These are phyloP conservation scores for Coendou prehensilis DNA, from an alignment of 2,797 vertebrate species.

Conservation along the genomic window DNA sequence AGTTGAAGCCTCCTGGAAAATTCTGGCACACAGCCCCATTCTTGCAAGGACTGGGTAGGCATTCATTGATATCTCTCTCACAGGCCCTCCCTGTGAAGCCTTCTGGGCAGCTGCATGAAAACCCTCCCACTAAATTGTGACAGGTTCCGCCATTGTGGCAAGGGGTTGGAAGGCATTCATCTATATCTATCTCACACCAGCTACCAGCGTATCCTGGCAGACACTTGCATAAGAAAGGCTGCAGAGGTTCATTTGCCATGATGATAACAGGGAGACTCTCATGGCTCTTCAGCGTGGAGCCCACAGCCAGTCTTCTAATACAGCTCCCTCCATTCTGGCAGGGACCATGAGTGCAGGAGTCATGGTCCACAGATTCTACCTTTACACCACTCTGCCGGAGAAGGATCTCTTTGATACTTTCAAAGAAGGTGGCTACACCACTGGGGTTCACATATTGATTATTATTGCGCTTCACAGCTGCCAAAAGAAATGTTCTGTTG, in stretches of 20 bases:
- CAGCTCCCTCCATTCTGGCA: slow-evolving; percentile 98
- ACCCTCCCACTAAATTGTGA: slow-evolving; percentile 96
- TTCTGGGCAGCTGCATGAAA: slow-evolving; percentile 97
- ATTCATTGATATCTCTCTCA: slow-evolving; percentile 98
- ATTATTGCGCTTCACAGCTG: slow-evolving; percentile 93
- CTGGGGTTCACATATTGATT: slow-evolving; percentile 97
- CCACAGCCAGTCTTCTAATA: slow-evolving; percentile 93
- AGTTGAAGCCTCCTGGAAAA: slow-evolving; percentile 96
- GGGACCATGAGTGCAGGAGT: slow-evolving; percentile 94
- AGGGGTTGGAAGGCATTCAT: slow-evolving; percentile 96
- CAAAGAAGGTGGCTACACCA: slow-evolving; percentile 97
- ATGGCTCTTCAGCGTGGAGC: slow-evolving; percentile 89
- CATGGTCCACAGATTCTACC: slow-evolving; percentile 96
- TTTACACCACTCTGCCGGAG: slow-evolving; percentile 96
- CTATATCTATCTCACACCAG: slow-evolving; percentile 95
- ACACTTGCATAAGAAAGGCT: slow-evolving; percentile 95
- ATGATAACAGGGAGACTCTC: slow-evolving; percentile 96
- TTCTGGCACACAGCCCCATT: slow-evolving; percentile 94
- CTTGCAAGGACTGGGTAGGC: slow-evolving; percentile 93
- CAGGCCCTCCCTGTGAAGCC: slow-evolving; percentile 98
- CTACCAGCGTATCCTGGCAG: slow-evolving; percentile 95
- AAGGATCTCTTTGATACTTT: slow-evolving; percentile 97
- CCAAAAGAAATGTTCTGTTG: slow-evolving; percentile 96
- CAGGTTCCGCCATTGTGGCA: slow-evolving; percentile 96
- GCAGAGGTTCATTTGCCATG: slow-evolving; percentile 94